Evolutionary conservation across 92 coral and sea anemone species (phyloP), one percentile per base, ranked within the genome.

Genomic region (Zoanthus sociatus): DNA sequence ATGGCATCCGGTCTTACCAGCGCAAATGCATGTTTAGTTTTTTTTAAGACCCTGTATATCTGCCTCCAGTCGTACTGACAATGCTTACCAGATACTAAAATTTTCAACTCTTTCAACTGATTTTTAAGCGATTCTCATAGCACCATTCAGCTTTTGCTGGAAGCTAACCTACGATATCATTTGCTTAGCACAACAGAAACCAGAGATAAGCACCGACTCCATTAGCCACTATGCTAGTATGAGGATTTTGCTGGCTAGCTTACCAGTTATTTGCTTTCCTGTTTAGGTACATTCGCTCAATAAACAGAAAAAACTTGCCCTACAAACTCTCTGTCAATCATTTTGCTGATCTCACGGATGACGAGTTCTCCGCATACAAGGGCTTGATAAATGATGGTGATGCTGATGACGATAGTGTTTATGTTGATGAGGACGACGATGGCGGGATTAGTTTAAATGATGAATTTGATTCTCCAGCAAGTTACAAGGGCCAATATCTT

Each of bases 301-400:
- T 83, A 78, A 95, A 96, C 88, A 90, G 96, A 77, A 89, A 83
- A 86, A 90, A 88, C 75, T 91, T 90, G 46, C 71, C 88, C 16
- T 96, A 86, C 76, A 92, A 93, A 58, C 87, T 96, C 42, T 76
- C 88, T 66, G 82, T 91, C 74, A 96, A 96, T 88, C 92, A 92
- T 81, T 96, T 96, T 77, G 94, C 99, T 26, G 99, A 96, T 71
- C 79, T 96, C 87, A 96, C 99, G 9, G 97, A 96, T 71, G 89
- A 82, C 26, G 99, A 96, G 71, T 96, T 92, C 85, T 73, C 77
- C 20, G 82, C 83, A 47, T 89, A 92, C 81, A 96, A 96, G 77
- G 99, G 99, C 20, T 84, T 86, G 33, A 67, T 96, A 89, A 88
- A 90, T 72, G 99, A 93, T 11, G 82, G 85, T 42, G 90, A 91